Base-by-base conservation (phyloP, 2,797 vertebrate species). In the Mycteria americana region DNA sequence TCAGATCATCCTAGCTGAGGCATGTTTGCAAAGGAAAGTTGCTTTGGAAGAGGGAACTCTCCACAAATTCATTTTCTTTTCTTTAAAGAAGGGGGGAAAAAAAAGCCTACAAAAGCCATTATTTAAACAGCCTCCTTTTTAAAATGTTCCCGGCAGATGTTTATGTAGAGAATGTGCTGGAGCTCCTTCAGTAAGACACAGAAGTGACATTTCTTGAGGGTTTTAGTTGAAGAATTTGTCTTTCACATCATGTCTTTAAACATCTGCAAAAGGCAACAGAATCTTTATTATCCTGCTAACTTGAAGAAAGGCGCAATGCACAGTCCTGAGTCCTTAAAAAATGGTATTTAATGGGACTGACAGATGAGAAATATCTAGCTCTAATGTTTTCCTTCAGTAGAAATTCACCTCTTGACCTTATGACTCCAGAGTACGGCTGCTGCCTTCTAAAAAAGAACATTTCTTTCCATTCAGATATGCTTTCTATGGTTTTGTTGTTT, bases 191-290 rank as follows among this genome's bases (percentile, higher is more conserved):
- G 96, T 93, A 97, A 98, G 97, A 96, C 89, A 97, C 85, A 97
- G 81, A 98, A 98, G 95, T 97, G 97, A 97, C 97, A 97, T 98
- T 98, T 98, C 98, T 98, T 97, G 97, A 96, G 97, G 98, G 96
- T 98, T 98, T 97, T 97, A 89, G 82, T 84, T 97, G 96, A 97
- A 97, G 97, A 97, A 96, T 97, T 97, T 96, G 95, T 98, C 97
- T 98, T 97, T 97, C 95, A 74, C 95, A 95, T 97, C 95, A 85
- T 97, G 97, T 98, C 97, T 98, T 98, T 97, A 98, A 98, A 98
- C 97, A 98, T 98, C 97, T 98, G 97, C 93, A 97, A 96, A 97
- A 97, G 97, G 89, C 97, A 98, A 97, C 96, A 91, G 96, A 95
- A 97, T 98, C 97, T 98, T 97, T 97, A 97, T 97, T 97, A 97